Evolutionary conservation across 2,113 vertebrate genomes (phyloP).

Genomic region (Cyprinodon tularosa): DNA sequence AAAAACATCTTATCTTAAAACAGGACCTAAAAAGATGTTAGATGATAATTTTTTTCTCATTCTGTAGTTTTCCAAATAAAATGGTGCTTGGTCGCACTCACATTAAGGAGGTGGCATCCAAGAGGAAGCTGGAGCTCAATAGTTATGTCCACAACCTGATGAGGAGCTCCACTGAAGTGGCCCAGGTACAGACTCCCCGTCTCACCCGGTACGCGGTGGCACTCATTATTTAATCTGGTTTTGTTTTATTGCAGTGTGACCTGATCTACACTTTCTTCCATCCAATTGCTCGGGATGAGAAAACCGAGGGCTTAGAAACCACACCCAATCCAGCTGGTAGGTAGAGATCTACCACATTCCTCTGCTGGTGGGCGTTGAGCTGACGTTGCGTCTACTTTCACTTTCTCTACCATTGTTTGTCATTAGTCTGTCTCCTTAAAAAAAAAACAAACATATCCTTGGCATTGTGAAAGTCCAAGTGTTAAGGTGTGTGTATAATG

Average conservation of each 20-base stretch:
- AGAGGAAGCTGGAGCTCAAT: conserved; percentile 95
- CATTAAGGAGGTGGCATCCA: conserved; percentile 96
- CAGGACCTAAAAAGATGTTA: no score
- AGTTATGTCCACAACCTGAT: conserved; percentile 95
- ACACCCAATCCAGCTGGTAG: conserved; percentile 84
- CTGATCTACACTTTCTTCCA: conserved; percentile 99
- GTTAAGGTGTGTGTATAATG: neutral
- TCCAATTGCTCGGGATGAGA: conserved; percentile 93
- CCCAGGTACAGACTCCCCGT: conserved; percentile 82
- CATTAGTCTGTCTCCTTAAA: neutral
- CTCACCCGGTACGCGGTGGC: no score
- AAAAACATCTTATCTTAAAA: no score
- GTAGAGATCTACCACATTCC: conserved; percentile 2
- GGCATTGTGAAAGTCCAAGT: neutral
- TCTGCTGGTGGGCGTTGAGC: neutral
- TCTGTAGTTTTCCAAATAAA: conserved; percentile 89
- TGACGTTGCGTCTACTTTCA: neutral
- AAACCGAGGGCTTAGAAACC: conserved; percentile 89
- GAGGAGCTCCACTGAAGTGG: conserved; percentile 90
- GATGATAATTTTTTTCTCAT: neutral
- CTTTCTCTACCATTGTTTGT: neutral
- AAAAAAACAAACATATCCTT: neutral
- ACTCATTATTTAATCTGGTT: neutral
- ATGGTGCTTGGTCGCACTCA: conserved; percentile 97
- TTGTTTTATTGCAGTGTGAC: conserved; percentile 85